Percentiles rank a stretch among this genome's conserved stretches.
phyloP scores from a whole-genome alignment of 1,140 invertebrate species.

The Eueides isabella region DNA sequence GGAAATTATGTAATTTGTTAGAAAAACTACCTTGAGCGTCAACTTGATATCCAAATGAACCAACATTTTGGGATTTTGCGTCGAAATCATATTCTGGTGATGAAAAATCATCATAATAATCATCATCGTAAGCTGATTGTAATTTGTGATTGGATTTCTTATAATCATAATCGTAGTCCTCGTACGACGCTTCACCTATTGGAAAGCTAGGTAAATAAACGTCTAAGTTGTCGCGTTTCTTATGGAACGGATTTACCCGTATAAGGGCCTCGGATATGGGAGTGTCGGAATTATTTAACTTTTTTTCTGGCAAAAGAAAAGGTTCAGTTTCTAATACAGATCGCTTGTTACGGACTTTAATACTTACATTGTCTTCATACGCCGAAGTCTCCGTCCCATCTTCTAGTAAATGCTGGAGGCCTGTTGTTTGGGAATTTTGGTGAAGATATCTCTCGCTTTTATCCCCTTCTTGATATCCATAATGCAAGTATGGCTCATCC shows the following conservation, averaged over 20 bases:
- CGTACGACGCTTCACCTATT: slow-evolving; percentile 52
- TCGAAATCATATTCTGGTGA: slow-evolving; percentile 54
- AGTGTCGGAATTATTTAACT: slow-evolving; percentile 34
- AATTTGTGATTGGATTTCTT: slow-evolving; percentile 43
- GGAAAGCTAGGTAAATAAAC: slow-evolving; percentile 59
- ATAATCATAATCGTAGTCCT: slow-evolving; percentile 51
- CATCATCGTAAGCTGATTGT: slow-evolving; percentile 53
- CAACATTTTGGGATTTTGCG: slow-evolving; percentile 40
- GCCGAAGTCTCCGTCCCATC: slow-evolving; percentile 68
- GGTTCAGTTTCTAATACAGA: slow-evolving; percentile 49
- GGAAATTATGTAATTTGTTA: slow-evolving; percentile 47
- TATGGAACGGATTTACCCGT: slow-evolving; percentile 45
- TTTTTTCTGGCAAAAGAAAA: slow-evolving; percentile 45
- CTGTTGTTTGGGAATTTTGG: slow-evolving; percentile 53
- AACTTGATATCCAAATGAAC: slow-evolving; percentile 42
- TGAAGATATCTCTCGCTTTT: slow-evolving; percentile 57
- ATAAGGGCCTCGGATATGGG: slow-evolving; percentile 52
- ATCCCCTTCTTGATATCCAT: slow-evolving; percentile 45
- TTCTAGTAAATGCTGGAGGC: slow-evolving; percentile 66
- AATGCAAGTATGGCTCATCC: slow-evolving; percentile 23
- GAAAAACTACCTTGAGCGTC: slow-evolving; percentile 52
- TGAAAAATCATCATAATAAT: slow-evolving; percentile 56
- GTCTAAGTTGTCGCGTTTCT: slow-evolving; percentile 44
- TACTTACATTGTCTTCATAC: slow-evolving; percentile 74
- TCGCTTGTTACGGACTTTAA: slow-evolving; percentile 42